Base-by-base conservation (phyloP, 1,140 invertebrate species). In the Acromyrmex heyeri region DNA sequence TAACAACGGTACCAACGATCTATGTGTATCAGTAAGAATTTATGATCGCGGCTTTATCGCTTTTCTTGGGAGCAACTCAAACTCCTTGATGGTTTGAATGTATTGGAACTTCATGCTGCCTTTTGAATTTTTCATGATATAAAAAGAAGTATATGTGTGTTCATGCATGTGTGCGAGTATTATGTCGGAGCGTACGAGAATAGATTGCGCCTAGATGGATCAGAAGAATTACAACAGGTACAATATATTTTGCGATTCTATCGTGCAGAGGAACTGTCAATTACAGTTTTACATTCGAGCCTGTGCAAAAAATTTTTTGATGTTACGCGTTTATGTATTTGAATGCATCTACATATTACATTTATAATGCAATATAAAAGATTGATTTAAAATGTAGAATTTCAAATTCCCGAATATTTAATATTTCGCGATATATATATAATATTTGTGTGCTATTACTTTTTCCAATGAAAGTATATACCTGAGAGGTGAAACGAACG, bases 41-140 rank as follows among this genome's bases (percentile, higher is more conserved):
- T 73, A 83, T 83, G 69, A 38, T 27, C 79, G 38, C n/a, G 55
- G 38, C 79, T 82, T 82, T 82, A 73, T 82, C 79, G 79, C 55
- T 61, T 61, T 83, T 73, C 67, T 83, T 44, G 48, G 24, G n/a
- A 30, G 55, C 34, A 44, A 73, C 53, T 72, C 67, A 44, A 73
- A 61, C 69, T 83, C 27, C 21, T 59, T 44, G 44, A 83, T 14
- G 53, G 38, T 83, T 44, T 73, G 69, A 83, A 83, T 73, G 67
- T 61, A 83, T 83, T 61, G 67, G 53, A 61, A 83, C 79, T 83
- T 83, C n/a, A 83, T 21, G 55, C 27, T 14, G 44, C 38, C 55
- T 73, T 44, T 61, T 73, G 79, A 83, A 83, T 83, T 61, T 83
- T 83, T 83, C 79, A 83, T 83, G 79, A 73, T 83, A 48, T 72